A percentile compares a stretch with the other conserved stretches of the same genome.
Evolutionary conservation across 2,113 vertebrate genomes (phyloP).

Genomic region (Rhadina sibilatrix): DNA sequence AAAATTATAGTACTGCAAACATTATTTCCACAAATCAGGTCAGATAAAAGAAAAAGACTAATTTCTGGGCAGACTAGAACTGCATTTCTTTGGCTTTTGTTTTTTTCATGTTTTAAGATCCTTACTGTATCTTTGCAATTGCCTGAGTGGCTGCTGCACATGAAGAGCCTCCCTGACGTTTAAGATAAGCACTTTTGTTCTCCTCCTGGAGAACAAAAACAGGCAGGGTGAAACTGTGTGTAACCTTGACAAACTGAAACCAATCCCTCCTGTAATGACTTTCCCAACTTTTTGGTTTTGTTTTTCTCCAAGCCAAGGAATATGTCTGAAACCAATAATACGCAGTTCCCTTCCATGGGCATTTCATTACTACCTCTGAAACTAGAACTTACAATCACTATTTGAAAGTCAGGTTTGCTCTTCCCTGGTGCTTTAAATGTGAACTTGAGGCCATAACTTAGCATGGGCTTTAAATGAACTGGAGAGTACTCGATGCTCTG

Average conservation of each 20-base stretch:
- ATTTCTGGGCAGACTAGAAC: not conserved
- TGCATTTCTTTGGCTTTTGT: not conserved
- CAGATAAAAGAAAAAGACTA: not conserved
- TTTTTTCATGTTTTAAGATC: not conserved
- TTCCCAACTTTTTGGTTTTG: not conserved
- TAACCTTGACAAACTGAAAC: slow-evolving; percentile 18
- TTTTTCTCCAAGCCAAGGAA: not conserved
- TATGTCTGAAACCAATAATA: not conserved
- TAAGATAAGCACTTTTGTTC: not conserved
- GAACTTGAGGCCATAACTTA: not conserved
- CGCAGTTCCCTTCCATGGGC: not conserved
- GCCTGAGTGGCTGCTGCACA: not conserved
- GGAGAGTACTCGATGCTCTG: not conserved
- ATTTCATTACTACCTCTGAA: not conserved
- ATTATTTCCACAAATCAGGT: not conserved
- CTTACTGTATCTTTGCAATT: not conserved
- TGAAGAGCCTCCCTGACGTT: not conserved
- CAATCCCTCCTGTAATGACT: slow-evolving; percentile 14
- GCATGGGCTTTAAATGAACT: not conserved
- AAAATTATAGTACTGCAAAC: not conserved
- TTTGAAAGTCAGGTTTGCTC: not conserved
- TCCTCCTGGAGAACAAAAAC: slow-evolving; percentile 6
- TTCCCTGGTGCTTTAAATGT: not conserved
- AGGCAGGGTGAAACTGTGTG: not conserved
- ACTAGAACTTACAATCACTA: not conserved